A percentile compares a stretch with the other conserved stretches of the same genome.
Conservation (phyloP, 2,113 vertebrate species). For the Hystrix cristata region DNA sequence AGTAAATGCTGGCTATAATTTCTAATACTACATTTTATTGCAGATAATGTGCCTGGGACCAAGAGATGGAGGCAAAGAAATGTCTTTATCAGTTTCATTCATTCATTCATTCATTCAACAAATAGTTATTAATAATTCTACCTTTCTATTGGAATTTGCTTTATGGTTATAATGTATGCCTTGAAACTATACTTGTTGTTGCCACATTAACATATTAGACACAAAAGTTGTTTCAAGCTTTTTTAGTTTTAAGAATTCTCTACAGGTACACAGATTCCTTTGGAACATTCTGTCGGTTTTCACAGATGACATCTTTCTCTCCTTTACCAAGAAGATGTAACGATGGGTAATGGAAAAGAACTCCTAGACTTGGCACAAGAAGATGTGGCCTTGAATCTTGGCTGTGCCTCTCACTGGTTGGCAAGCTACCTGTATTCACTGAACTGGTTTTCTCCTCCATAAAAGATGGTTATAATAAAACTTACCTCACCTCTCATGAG, state of each 20-base stretch:
- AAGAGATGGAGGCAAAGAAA: background rate
- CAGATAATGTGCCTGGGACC: background rate
- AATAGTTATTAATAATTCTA: constrained; percentile 2
- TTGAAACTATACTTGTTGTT: background rate
- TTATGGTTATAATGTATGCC: background rate
- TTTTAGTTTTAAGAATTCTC: background rate
- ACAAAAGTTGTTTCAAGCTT: background rate
- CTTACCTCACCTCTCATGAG: constrained; percentile 41
- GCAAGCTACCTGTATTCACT: constrained; percentile 27
- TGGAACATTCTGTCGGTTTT: constrained; percentile 31
- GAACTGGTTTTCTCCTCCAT: constrained; percentile 61
- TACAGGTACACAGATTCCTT: background rate
- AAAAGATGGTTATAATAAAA: constrained; percentile 51
- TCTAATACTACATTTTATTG: background rate
- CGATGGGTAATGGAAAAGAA: constrained; percentile 63
- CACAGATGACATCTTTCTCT: constrained; percentile 29
- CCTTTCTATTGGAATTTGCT: constrained; percentile 38
- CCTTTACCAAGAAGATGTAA: constrained; percentile 34
- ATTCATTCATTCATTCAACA: background rate
- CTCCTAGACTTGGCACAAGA: background rate
- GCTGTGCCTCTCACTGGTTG: constrained; percentile 38
- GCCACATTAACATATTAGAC: background rate
- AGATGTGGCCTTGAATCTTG: constrained; percentile 11
- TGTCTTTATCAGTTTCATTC: background rate
- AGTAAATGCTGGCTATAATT: background rate